phyloP scores from a whole-genome alignment of 2,113 vertebrate species.

The Caranx melampygus region DNA sequence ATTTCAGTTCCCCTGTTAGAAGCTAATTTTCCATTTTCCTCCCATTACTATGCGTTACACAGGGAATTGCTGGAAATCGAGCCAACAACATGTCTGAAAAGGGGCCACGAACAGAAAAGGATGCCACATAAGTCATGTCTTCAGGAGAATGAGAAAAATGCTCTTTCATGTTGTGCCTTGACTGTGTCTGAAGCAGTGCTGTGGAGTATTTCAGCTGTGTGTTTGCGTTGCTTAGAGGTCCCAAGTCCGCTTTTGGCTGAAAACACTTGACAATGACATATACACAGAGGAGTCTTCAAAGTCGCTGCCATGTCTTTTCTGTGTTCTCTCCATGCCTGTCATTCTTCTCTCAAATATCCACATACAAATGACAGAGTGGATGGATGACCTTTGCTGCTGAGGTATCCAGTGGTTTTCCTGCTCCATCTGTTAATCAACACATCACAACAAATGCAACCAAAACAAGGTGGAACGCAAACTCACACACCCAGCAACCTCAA shows the following conservation, averaged over 20 bases:
- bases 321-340: conserved; percentile 45
- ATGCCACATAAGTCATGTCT: conserved; percentile 46
- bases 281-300: conserved; percentile 63
- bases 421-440: conserved; percentile 69
- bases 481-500: conserved; percentile 27
- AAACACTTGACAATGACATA: conserved; percentile 60
- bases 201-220: conserved; percentile 33
- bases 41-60: conserved; percentile 6
- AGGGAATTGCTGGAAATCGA: conserved; percentile 16
- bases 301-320: conserved; percentile 33
- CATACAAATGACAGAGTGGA: conserved; percentile 46
- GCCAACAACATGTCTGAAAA: conserved; percentile 3
- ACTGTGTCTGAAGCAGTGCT: conserved; percentile 5
- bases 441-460: conserved; percentile 59
- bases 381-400: conserved; percentile 49
- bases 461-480: conserved; percentile 45
- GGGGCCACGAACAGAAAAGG: background rate
- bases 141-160: conserved; percentile 47
- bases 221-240: conserved; percentile 52
- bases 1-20: conserved; percentile 16
- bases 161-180: conserved; percentile 38
- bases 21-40: conserved; percentile 35
- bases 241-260: conserved; percentile 29
- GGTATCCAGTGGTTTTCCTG: conserved; percentile 38
- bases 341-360: conserved; percentile 65